A percentile compares a stretch with the other conserved stretches of the same genome.
phyloP scores from a whole-genome alignment of 2,113 vertebrate genomes.

The western clawed frog (Xenopus tropicalis) region DNA sequence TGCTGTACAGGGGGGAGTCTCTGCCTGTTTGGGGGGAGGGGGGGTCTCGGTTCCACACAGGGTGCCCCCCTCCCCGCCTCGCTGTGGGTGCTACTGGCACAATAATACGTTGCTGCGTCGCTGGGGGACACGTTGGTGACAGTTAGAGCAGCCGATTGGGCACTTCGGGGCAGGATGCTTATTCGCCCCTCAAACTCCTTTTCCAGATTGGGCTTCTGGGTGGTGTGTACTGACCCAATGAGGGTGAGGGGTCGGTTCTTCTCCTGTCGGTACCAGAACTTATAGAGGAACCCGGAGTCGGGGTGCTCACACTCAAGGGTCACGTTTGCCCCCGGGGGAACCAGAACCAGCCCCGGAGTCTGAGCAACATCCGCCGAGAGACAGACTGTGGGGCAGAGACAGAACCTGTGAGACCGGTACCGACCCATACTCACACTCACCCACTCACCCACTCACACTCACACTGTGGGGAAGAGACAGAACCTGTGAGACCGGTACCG shows the following conservation, averaged over 20 bases:
- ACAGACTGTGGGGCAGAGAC: too few relatives aligned
- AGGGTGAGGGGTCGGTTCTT: background rate
- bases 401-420: too few relatives aligned
- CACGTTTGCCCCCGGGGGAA: background rate
- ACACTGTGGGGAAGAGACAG: too few relatives aligned
- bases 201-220: background rate
- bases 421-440: too few relatives aligned
- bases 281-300: conserved; percentile 1
- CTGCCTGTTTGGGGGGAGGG: too few relatives aligned
- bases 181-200: conserved; percentile 4
- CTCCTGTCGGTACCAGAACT: conserved; percentile 25
- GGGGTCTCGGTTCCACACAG: conserved; percentile 5
- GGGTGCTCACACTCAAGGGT: background rate
- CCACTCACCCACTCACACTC: too few relatives aligned
- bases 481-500: too few relatives aligned
- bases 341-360: background rate
- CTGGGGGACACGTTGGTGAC: background rate
- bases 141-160: background rate
- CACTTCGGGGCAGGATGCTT: background rate
- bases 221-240: conserved; percentile 13
- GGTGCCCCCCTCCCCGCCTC: background rate
- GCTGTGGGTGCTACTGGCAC: conserved; percentile 32
- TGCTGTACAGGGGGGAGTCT: too few relatives aligned
- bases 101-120: conserved; percentile 14
- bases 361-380: conserved; percentile 29